Base-by-base conservation (phyloP, 2,113 vertebrate species). In the Peromyscus californicus region DNA sequence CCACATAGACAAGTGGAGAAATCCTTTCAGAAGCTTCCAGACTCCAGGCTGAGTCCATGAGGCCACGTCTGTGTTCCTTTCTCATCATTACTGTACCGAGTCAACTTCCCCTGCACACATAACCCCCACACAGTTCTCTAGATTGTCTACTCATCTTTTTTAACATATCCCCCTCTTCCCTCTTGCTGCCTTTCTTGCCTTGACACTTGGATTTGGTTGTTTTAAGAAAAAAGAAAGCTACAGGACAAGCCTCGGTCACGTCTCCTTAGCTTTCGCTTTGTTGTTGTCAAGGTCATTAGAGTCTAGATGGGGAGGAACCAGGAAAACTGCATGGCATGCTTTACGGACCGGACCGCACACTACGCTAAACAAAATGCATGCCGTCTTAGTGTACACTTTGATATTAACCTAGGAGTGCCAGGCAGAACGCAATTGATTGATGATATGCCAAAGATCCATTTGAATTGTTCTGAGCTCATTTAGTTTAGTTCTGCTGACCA, bases 381-480 rank as follows among this genome's bases (percentile, higher is more conserved):
- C 36, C 29, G 85, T 74, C 36, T 31, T 96, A 86, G 2, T 89
- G 15, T 45, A 72, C 61, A 96, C 0, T 15, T 90, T 97, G n/a
- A 90, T 97, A 95, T 89, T 94, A 98, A 88, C 84, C 69, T 89
- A 86, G 75, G n/a, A 98, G 79, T 45, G 89, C 90, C 91, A 96
- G 63, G 78, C 93, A 98, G 98, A 93, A 59, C 57, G 84, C 96
- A 98, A 97, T 51, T 98, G 96, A 98, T 96, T 91, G 96, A 98
- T 97, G 93, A 75, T 97, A 96, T 86, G 45, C 82, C 78, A 83
- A 93, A 89, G 95, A 93, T 91, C 93, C 12, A 93, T 96, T 96
- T 97, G 89, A 98, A 95, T 97, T 98, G 93, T 83, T 89, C 54
- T 93, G 89, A 88, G 48, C 97, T 98, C 98, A 97, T 96, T 98